A percentile compares a stretch with the other conserved stretches of the same genome.
Evolutionary conservation across 2,797 vertebrate genomes (phyloP).

Genomic region (Sebastolobus altivelis): DNA sequence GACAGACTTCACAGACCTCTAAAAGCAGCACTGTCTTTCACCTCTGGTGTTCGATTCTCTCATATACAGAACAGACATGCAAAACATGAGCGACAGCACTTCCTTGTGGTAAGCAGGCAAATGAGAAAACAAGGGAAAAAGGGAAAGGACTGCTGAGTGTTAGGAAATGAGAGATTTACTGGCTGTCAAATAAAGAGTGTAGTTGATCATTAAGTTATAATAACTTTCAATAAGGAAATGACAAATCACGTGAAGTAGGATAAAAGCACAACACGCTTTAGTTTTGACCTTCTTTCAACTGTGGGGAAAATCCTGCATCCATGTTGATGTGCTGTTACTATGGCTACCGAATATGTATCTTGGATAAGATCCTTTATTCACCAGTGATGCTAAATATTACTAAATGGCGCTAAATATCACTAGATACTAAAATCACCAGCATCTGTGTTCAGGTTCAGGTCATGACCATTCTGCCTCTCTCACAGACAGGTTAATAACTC

Average conservation of each 20-base stretch:
- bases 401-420: neutral
- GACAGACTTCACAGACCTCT: neutral
- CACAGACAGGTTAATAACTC: neutral
- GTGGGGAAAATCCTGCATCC: neutral
- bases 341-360: neutral
- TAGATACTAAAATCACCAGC: neutral
- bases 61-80: neutral
- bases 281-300: neutral
- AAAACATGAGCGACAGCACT: conserved; percentile 37
- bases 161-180: neutral
- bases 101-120: conserved; percentile 37
- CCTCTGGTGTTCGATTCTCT: neutral
- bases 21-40: neutral
- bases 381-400: neutral
- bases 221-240: neutral
- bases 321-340: neutral
- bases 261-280: neutral
- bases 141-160: neutral
- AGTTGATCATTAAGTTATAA: neutral
- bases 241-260: neutral
- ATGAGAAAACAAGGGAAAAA: neutral
- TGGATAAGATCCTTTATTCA: neutral
- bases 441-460: neutral
- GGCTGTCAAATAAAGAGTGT: neutral
- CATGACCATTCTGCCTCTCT: neutral